These are phyloP conservation scores for Leistus spinibarbis DNA, from an alignment of 2,888 invertebrate genomes.

Conservation along the genomic window DNA sequence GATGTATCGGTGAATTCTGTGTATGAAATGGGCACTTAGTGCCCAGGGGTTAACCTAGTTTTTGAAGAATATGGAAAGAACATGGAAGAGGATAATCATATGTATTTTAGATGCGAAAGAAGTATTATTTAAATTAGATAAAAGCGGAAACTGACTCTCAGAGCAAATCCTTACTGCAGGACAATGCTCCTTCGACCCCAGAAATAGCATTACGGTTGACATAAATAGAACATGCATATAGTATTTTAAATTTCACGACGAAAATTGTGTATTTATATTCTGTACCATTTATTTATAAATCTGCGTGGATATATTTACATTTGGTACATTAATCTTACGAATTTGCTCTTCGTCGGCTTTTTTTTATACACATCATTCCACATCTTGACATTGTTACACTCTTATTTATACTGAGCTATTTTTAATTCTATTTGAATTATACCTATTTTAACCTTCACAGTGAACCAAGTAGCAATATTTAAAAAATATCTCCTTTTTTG, in stretches of 20 bases:
- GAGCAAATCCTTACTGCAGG: background rate
- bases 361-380: background rate
- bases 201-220: slow-evolving; percentile 4
- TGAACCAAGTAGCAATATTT: background rate
- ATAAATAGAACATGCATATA: background rate
- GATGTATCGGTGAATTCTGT: no score
- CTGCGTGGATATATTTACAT: background rate
- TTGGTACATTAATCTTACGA: background rate
- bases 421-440: no score
- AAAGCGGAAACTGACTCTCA: background rate
- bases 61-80: no score
- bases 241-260: background rate
- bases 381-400: background rate
- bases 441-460: no score
- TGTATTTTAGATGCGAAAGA: no score
- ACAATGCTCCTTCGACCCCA: background rate
- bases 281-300: background rate
- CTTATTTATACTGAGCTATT: background rate
- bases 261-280: background rate
- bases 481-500: slow-evolving; percentile 26
- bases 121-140: no score
- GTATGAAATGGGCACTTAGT: no score
- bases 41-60: no score
- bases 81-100: no score
- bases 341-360: background rate